Evolutionary conservation across 2,888 invertebrate genomes (phyloP), one percentile per base, ranked within the genome.

Genomic region (Rhamphomyia laevipes): DNA sequence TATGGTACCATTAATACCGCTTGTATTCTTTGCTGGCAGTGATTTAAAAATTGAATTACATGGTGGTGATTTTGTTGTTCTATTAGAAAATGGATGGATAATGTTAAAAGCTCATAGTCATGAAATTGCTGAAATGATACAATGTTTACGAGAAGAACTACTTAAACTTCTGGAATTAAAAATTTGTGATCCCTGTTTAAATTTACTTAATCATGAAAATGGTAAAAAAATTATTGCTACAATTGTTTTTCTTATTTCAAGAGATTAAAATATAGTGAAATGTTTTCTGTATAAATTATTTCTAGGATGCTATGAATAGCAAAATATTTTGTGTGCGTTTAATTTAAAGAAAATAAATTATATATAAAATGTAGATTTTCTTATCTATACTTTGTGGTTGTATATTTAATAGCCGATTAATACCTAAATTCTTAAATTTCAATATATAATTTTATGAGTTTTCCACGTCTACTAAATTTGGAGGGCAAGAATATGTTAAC

Each of bases 51-150:
- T 89, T 49, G 83, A 84, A 60, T 72, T 85, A 2, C 82, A 85
- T 57, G 78, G 80, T 55, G 86, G 84, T 0, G 78, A 77, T 10
- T 86, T 85, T 54, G 79, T 84, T 27, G 75, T 88, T 21, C 77
- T 84, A 0, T 65, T 89, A 27, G 87, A 85, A 66, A 83, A 83
- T 57, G 86, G 86, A 4, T 88, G 88, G 88, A 86, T 88, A 46
- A 77, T 86, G 70, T 79, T 89, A 59, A 81, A 83, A 66, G 84
- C 85, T 1, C 81, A 84, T 54, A 81, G 82, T 56, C 83, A 84
- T 56, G 81, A 82, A 70, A 77, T 85, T n/a, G 87, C 86, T 0
- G 87, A 87, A 74, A 80, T 88, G 77, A 72, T 88, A 45, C 84
- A 88, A 70, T 81, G 82, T 46, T 79, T 91, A 58, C 74, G 89